These are phyloP conservation scores for Hoplodrina ambigua DNA, from an alignment of 2,888 invertebrate species.

Conservation along the genomic window DNA sequence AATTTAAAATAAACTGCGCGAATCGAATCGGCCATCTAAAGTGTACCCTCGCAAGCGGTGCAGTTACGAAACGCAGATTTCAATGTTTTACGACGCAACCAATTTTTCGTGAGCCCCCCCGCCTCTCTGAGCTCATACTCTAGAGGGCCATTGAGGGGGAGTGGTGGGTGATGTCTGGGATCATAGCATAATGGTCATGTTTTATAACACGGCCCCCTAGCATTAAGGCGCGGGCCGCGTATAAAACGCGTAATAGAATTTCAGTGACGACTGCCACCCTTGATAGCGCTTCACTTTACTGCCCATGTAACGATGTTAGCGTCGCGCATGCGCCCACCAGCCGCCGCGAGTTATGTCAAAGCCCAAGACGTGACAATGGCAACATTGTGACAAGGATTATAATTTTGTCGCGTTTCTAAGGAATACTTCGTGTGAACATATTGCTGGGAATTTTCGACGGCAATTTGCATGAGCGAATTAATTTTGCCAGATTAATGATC, in stretches of 20 bases:
- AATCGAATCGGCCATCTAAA: conserved; percentile 84
- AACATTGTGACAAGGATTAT: conserved; percentile 69
- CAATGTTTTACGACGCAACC: conserved; percentile 79
- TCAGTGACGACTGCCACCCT: conserved; percentile 82
- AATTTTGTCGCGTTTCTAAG: conserved; percentile 69
- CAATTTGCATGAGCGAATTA: conserved; percentile 50
- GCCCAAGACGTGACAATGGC: conserved; percentile 72
- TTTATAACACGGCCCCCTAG: conserved; percentile 82
- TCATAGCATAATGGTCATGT: conserved; percentile 83
- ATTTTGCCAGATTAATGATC: conserved; percentile 56
- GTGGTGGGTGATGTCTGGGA: conserved; percentile 75
- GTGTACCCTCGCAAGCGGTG: conserved; percentile 64
- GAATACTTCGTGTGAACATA: conserved; percentile 58
- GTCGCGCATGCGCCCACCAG: conserved; percentile 82
- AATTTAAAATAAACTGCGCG: conserved; percentile 89
- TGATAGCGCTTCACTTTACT: conserved; percentile 75
- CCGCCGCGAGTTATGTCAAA: conserved; percentile 71
- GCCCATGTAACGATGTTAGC: conserved; percentile 87
- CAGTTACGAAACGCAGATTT: conserved; percentile 81
- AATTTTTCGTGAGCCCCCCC: conserved; percentile 68
- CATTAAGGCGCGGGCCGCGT: conserved; percentile 85
- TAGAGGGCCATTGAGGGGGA: conserved; percentile 65
- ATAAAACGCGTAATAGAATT: conserved; percentile 90
- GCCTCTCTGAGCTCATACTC: conserved; percentile 66
- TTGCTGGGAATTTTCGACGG: conserved; percentile 44